Evolutionary conservation across 2,113 vertebrate genomes (phyloP), one percentile per base, ranked within the genome.

Genomic region (Synodontis membranacea): DNA sequence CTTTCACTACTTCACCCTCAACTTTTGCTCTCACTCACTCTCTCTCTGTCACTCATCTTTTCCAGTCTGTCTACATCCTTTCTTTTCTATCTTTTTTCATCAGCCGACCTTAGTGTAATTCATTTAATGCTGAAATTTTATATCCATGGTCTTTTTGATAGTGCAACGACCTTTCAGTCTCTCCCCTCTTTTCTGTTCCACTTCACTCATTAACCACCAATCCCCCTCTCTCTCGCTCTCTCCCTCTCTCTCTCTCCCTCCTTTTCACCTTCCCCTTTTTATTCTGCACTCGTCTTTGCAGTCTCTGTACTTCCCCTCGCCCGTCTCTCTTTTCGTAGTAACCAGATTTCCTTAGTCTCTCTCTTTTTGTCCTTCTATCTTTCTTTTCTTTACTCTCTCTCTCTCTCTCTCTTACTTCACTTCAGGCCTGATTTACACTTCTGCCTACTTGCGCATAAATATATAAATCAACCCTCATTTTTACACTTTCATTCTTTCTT

Each of bases 21-120:
- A 52, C n/a, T 50, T 54, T 54, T 54, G 15, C n/a, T 88, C 89
- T 91, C 90, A 91, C 93, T 94, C 92, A 93, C 93, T 94, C 89
- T 89, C 86, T 88, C 86, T 88, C 68, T 89, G 64, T 75, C 54
- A 75, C 58, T 66, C 75, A 28, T 75, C 56, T 78, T 62, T 83
- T 76, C 46, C 46, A 37, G n/a, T 74, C 56, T 84, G 66, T 80
- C 74, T 37, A 31, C 44, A 76, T 76, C 28, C 44, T 76, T 44
- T 44, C 39, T 46, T 28, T 74, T 46, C 66, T 70, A 23, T 23
- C 19, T 31, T 17, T 28, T 62, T 68, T 70, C 64, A 39, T 39
- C 23, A 60, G 7, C 56, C 8, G 7, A 6, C 56, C 25, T 34
- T 11, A 14, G 23, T 70, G 19, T 28, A 0, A 28, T 44, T 11